A percentile compares a stretch with the other conserved stretches of the same genome.
phyloP scores from a whole-genome alignment of 2,888 invertebrate species.

The Napeogenes inachia region DNA sequence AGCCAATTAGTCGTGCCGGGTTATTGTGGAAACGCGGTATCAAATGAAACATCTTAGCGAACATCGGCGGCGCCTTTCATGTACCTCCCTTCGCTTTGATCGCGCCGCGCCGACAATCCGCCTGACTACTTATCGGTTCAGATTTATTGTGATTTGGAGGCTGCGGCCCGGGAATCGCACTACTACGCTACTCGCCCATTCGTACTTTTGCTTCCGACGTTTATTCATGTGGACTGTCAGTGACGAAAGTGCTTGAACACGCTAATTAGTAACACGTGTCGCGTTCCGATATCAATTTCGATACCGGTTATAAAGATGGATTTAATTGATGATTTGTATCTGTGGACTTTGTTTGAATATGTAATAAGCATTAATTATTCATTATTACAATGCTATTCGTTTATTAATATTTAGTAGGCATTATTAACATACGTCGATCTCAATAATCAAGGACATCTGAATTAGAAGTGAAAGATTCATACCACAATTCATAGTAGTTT shows the following conservation, averaged over 20 bases:
- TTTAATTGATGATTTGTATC: constrained; percentile 11
- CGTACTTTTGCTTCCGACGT: constrained; percentile 40
- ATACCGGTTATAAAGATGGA: constrained; percentile 20
- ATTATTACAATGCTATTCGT: no score
- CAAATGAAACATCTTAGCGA: constrained; percentile 55
- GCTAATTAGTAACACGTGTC: constrained; percentile 33
- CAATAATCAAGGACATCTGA: no score
- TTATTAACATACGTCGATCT: no score
- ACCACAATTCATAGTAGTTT: no score
- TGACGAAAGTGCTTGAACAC: constrained; percentile 42
- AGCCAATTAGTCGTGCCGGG: constrained; percentile 54
- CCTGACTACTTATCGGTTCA: constrained; percentile 75
- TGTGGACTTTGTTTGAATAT: background rate
- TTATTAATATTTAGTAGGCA: no score
- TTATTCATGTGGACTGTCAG: constrained; percentile 47
- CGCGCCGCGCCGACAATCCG: constrained; percentile 73
- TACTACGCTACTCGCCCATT: constrained; percentile 44
- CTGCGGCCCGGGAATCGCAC: constrained; percentile 60
- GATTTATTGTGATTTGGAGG: constrained; percentile 76
- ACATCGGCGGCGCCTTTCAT: constrained; percentile 67
- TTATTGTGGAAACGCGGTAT: constrained; percentile 61
- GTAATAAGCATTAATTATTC: background rate
- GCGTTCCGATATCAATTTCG: constrained; percentile 28
- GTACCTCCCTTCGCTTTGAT: constrained; percentile 70
- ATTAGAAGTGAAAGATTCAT: no score